phyloP scores from a whole-genome alignment of 2,888 invertebrate genomes.

The Platycnemis pennipes region DNA sequence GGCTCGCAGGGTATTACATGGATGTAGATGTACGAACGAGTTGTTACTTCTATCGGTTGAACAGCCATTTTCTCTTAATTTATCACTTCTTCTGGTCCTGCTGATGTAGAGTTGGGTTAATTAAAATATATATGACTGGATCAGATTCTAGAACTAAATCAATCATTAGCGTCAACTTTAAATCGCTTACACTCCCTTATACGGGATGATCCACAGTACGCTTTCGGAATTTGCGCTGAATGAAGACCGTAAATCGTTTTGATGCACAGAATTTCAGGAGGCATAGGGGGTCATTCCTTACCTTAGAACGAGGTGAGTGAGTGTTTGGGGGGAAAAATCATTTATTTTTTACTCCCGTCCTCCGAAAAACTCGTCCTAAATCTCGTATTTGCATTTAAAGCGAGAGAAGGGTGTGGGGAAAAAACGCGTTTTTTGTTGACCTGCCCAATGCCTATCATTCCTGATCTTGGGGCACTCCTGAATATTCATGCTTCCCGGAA shows the following conservation, averaged over 20 bases:
- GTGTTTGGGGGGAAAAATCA: neutral
- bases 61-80: no score
- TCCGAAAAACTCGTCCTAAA: neutral
- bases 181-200: neutral
- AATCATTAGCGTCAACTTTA: neutral
- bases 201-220: neutral
- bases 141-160: neutral
- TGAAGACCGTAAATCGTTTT: neutral
- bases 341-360: neutral
- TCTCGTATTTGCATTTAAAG: slow-evolving; percentile 32
- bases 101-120: no score
- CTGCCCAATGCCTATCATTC: neutral
- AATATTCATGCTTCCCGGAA: slow-evolving; percentile 30
- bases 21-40: no score
- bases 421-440: neutral
- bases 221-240: neutral
- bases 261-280: neutral
- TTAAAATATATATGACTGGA: no score
- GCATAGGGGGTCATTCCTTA: neutral
- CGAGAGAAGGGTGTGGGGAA: neutral
- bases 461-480: neutral
- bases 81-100: no score
- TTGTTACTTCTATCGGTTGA: no score
- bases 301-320: neutral
- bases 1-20: no score